Evolutionary conservation across 2,113 vertebrate species (phyloP).

Genomic region (Stomatorhinus ivindoensis): DNA sequence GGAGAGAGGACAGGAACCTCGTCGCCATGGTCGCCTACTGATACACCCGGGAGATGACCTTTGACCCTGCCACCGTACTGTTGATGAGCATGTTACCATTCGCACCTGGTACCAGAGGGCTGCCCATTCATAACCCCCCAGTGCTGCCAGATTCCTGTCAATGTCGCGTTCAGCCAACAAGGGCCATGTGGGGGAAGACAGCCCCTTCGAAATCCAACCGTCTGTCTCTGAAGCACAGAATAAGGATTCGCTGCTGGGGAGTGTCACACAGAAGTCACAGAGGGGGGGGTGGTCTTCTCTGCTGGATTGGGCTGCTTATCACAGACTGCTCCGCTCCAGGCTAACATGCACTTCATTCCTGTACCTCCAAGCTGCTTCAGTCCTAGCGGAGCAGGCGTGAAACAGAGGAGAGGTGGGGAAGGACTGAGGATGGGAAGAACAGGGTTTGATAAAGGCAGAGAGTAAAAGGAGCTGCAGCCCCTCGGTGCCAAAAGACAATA

Average conservation of each 20-base stretch:
- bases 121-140: background rate
- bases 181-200: background rate
- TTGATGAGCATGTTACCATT: conserved; percentile 21
- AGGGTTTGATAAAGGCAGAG: background rate
- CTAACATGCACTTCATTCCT: background rate
- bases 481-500: background rate
- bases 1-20: background rate
- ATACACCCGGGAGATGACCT: conserved; percentile 29
- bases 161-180: background rate
- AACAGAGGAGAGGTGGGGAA: background rate
- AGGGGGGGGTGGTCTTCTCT: background rate
- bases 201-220: background rate
- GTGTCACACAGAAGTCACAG: background rate
- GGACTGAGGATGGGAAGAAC: background rate
- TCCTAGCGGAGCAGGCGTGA: background rate
- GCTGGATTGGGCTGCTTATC: background rate
- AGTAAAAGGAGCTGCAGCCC: background rate
- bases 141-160: background rate
- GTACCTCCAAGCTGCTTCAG: background rate
- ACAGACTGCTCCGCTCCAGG: background rate
- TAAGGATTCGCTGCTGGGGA: background rate
- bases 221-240: background rate
- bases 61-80: background rate
- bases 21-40: conserved; percentile 34
- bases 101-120: conserved; percentile 16